phyloP scores from a whole-genome alignment of 2,113 vertebrate genomes.

The Cettia cetti region DNA sequence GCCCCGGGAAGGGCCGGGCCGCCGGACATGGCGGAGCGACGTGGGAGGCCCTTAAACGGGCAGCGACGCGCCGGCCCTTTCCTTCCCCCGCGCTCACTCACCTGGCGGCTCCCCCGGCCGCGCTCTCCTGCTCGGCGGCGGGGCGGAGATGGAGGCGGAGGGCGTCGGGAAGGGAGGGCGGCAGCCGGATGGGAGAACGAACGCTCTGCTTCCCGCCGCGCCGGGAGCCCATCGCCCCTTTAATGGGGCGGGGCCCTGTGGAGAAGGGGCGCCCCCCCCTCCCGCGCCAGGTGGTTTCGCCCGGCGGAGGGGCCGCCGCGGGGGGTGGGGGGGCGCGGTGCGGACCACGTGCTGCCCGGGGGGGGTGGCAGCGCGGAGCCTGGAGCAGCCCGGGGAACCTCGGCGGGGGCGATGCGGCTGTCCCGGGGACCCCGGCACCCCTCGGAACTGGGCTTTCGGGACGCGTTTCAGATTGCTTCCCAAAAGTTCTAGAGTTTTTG shows the following conservation, averaged over 20 bases:
- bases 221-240: not conserved
- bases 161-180: not conserved
- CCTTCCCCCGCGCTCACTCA: not conserved
- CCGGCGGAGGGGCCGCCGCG: no score
- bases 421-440: rapidly evolving
- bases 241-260: not conserved
- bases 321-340: no score
- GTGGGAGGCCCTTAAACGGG: constrained; percentile 11
- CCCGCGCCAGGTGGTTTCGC: constrained; percentile 16
- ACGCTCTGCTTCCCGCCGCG: rapidly evolving
- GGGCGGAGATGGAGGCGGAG: not conserved
- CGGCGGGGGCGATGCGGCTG: rapidly evolving
- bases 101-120: not conserved
- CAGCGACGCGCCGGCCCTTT: not conserved
- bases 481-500: not conserved
- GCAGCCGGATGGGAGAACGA: rapidly evolving
- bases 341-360: not conserved
- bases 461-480: rapidly evolving
- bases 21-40: not conserved
- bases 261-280: not conserved
- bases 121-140: not conserved
- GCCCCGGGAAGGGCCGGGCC: not conserved
- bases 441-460: not conserved
- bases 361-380: no score
- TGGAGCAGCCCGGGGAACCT: no score